Evolutionary conservation across 2,888 invertebrate genomes (phyloP).

Genomic region (Pachymerium ferrugineum): DNA sequence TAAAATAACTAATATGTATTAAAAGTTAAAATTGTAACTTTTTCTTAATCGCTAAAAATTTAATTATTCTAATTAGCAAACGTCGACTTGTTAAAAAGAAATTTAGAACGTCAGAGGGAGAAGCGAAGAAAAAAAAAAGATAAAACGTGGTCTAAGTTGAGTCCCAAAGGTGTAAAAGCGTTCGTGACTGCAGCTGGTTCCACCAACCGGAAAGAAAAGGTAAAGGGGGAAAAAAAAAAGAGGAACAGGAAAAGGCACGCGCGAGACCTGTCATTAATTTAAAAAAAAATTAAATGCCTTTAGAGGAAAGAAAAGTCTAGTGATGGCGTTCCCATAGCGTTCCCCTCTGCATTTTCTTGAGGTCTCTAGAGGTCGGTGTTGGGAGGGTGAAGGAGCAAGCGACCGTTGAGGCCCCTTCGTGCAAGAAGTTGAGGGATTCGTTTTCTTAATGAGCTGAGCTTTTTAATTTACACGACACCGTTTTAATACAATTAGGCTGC

Average conservation of each 20-base stretch:
- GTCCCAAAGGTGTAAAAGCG: slow-evolving; percentile 15
- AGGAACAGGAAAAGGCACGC: not conserved
- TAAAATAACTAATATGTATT: too few relatives aligned
- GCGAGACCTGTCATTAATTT: slow-evolving; percentile 18
- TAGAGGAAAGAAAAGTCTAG: not conserved
- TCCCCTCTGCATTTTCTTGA: not conserved
- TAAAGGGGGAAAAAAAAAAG: not conserved
- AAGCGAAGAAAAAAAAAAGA: not conserved
- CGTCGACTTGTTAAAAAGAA: not conserved
- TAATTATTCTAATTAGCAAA: slow-evolving; percentile 15
- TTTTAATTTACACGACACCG: slow-evolving; percentile 34
- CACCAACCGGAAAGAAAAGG: slow-evolving; percentile 21
- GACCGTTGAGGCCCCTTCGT: not conserved
- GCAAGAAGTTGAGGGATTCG: slow-evolving; percentile 2
- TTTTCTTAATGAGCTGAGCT: slow-evolving; percentile 34
- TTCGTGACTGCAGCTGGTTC: slow-evolving; percentile 13
- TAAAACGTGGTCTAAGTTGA: slow-evolving; percentile 1
- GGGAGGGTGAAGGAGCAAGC: not conserved
- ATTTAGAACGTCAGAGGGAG: too few relatives aligned
- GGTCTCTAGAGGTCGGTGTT: not conserved
- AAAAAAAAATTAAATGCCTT: not conserved
- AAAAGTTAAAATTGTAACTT: not conserved
- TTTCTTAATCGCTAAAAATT: not conserved
- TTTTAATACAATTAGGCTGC: slow-evolving; percentile 34
- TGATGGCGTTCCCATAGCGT: not conserved